These are phyloP conservation scores for Nemopilema nomurai DNA, from an alignment of 30 jellyfish, hydroid and myxozoan species.

Conservation along the genomic window DNA sequence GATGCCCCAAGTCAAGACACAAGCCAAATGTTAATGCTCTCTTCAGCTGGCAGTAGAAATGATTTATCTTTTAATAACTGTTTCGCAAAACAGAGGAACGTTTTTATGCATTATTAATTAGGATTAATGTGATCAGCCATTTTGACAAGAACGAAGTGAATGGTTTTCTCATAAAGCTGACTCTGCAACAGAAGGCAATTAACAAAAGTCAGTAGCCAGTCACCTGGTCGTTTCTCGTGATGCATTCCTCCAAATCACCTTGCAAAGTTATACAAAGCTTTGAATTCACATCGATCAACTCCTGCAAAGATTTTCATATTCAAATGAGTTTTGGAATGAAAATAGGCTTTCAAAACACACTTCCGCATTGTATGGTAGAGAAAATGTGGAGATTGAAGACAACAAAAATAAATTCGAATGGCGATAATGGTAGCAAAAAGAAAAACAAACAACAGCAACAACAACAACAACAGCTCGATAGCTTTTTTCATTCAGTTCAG, in stretches of 20 bases:
- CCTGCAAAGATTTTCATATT: conserved; percentile 17
- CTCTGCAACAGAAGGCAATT: neutral
- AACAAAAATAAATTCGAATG: too few relatives aligned
- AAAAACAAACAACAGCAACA: too few relatives aligned
- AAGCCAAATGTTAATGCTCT: neutral
- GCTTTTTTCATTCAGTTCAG: too few relatives aligned
- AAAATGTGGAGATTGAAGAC: too few relatives aligned
- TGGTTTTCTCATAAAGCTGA: neutral
- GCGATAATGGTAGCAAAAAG: too few relatives aligned
- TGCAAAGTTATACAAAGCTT: conserved; percentile 82
- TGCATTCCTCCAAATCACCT: conserved; percentile 82
- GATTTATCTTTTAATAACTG: neutral
- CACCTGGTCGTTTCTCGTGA: conserved; percentile 78
- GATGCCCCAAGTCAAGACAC: neutral
- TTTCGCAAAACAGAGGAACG: neutral
- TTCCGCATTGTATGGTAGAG: too few relatives aligned
- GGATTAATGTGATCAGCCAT: neutral
- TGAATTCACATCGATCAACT: conserved; percentile 85
- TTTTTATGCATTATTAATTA: neutral
- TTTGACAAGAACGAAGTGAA: neutral
- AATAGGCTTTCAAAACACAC: too few relatives aligned
- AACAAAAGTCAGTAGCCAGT: neutral
- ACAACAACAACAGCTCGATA: too few relatives aligned
- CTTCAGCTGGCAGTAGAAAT: neutral
- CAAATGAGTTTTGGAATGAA: neutral